phyloP scores from a whole-genome alignment of 2,113 vertebrate species.

The Urocynchramus pylzowi region DNA sequence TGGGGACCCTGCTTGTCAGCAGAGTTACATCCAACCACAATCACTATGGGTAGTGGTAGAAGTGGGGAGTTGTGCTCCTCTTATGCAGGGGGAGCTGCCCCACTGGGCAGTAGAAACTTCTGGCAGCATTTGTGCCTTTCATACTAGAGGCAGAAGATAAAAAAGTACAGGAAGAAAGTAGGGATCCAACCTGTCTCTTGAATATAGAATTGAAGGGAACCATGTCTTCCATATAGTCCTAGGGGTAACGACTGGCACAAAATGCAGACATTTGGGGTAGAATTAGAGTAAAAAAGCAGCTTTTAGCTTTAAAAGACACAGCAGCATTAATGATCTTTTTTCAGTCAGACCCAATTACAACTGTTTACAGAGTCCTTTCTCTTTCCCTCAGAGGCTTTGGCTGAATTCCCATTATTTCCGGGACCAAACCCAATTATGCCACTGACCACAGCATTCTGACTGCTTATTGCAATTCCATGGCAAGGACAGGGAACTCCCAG shows the following conservation, averaged over 20 bases:
- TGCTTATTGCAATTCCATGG: slow-evolving; percentile 35
- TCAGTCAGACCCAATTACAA: slow-evolving; percentile 30
- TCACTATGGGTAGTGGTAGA: background rate
- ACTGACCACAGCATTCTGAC: slow-evolving; percentile 41
- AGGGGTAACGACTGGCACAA: background rate
- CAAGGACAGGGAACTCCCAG: slow-evolving; percentile 52
- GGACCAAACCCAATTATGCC: slow-evolving; percentile 48
- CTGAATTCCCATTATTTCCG: slow-evolving; percentile 5
- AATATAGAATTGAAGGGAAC: background rate
- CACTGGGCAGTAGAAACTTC: background rate
- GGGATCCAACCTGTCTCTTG: background rate
- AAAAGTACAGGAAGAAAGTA: background rate
- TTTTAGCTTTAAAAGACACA: slow-evolving; percentile 6
- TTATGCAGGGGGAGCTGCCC: background rate
- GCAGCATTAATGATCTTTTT: background rate
- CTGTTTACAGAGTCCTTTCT: slow-evolving; percentile 39
- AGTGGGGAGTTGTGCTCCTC: background rate
- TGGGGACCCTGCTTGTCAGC: background rate
- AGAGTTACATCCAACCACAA: background rate
- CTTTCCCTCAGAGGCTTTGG: slow-evolving; percentile 19
- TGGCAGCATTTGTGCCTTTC: background rate
- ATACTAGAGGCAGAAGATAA: background rate
- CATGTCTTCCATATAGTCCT: background rate
- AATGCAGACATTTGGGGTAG: background rate
- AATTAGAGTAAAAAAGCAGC: background rate